Evolutionary conservation across 92 coral and sea anemone species (phyloP), one percentile per base, ranked within the genome.

Genomic region (Chrysogorgia sp.): DNA sequence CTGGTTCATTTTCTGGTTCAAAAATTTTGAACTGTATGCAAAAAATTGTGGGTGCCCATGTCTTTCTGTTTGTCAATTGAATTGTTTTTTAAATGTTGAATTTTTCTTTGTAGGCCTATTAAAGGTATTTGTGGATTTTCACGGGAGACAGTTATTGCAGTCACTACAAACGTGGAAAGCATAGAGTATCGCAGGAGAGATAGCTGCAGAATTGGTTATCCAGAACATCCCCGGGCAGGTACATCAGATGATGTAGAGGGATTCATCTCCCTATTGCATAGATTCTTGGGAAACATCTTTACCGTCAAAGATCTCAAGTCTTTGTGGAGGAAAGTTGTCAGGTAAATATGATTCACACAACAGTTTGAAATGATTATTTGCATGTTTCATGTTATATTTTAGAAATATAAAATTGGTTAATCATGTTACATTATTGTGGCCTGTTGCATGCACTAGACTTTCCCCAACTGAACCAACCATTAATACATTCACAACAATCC

Each of bases 241-340:
- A 64, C 89, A 0, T 80, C 86, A 0, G 92, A 88, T 28, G 89
- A 88, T 55, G 91, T 84, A 12, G 91, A 88, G 66, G 91, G 83
- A 17, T 75, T 84, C 48, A 84, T 84, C 29, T 77, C 86, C 15
- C 56, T 88, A 34, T 64, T 80, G 26, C 86, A 84, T 53, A 71
- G 88, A 43, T 58, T 84, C 24, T 70, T 85, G 22, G 89, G 92
- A 0, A 63, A 71, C 61, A 79, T 82, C 28, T 89, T 85, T 43
- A 82, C 89, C 3, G 28, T 89, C 21, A 89, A 89, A 31, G 79
- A 89, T 15, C 77, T 89, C 60, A 85, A 85, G 63, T 74, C 75
- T 63, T 81, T 76, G 1, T 89, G 92, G 89, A 85, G 86, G 34
- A 75, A 78, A 37, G 64, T 88, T 21, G 86, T 85, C 10, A 85